Conservation (phyloP, 2,113 vertebrate species). For the Erpornis zantholeuca region DNA sequence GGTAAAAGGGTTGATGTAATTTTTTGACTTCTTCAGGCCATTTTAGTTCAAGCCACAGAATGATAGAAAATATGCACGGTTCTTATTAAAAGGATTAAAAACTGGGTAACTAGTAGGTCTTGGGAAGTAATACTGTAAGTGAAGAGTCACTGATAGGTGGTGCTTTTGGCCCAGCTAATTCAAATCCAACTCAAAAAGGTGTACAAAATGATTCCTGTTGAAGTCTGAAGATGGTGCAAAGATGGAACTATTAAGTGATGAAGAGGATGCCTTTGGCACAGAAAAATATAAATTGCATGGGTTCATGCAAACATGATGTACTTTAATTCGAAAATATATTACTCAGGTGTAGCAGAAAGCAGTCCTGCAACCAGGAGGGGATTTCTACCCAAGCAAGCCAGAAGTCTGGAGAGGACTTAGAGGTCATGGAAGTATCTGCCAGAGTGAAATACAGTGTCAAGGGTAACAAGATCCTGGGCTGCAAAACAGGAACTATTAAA, state of each 20-base stretch:
- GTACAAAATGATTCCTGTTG: neutral
- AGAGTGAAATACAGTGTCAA: neutral
- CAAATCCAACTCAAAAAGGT: neutral
- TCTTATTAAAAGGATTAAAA: neutral
- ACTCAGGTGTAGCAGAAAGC: neutral
- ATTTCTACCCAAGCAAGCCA: neutral
- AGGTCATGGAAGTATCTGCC: neutral
- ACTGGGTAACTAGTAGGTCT: neutral
- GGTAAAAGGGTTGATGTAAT: neutral
- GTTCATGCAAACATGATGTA: neutral
- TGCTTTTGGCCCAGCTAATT: neutral
- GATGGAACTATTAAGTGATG: neutral
- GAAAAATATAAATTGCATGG: neutral
- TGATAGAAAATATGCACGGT: neutral
- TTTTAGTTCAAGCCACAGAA: neutral
- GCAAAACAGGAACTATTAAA: neutral
- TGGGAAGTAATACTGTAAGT: neutral
- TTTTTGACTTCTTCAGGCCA: neutral
- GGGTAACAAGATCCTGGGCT: neutral
- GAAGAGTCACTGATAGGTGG: neutral
- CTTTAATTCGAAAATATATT: neutral
- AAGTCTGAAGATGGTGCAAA: neutral
- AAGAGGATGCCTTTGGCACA: neutral
- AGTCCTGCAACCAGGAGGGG: neutral
- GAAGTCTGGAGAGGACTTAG: neutral